These are phyloP conservation scores for Dasyurus viverrinus DNA, from an alignment of 2,113 vertebrate species.

Conservation along the genomic window DNA sequence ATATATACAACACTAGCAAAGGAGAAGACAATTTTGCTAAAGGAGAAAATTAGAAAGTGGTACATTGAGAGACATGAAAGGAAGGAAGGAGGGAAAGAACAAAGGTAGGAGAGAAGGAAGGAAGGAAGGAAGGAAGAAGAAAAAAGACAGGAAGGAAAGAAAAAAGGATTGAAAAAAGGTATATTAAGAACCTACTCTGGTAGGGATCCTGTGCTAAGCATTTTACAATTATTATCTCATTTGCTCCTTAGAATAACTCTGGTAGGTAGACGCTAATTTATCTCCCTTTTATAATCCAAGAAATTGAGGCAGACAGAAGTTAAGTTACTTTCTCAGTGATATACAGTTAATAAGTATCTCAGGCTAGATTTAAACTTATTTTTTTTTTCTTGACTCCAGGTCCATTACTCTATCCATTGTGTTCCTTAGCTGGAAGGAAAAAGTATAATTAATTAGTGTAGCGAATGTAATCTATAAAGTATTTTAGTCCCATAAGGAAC, in stretches of 20 bases:
- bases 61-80: background rate
- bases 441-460: background rate
- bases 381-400: background rate
- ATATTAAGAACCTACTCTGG: background rate
- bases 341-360: background rate
- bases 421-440: background rate
- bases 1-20: background rate
- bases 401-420: background rate
- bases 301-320: background rate
- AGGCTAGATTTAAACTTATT: background rate
- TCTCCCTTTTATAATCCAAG: background rate
- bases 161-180: background rate
- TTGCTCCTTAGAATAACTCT: background rate
- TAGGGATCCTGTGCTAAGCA: background rate
- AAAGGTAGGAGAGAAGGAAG: background rate
- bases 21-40: background rate
- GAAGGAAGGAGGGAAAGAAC: background rate
- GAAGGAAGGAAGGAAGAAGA: too few relatives aligned
- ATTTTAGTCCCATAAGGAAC: background rate
- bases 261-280: background rate
- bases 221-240: background rate
- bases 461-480: background rate
- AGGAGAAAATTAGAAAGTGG: background rate
- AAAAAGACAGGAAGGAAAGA: background rate
- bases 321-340: background rate